These are phyloP conservation scores for Seriola aureovittata DNA, from an alignment of 2,113 vertebrate genomes.

Conservation along the genomic window DNA sequence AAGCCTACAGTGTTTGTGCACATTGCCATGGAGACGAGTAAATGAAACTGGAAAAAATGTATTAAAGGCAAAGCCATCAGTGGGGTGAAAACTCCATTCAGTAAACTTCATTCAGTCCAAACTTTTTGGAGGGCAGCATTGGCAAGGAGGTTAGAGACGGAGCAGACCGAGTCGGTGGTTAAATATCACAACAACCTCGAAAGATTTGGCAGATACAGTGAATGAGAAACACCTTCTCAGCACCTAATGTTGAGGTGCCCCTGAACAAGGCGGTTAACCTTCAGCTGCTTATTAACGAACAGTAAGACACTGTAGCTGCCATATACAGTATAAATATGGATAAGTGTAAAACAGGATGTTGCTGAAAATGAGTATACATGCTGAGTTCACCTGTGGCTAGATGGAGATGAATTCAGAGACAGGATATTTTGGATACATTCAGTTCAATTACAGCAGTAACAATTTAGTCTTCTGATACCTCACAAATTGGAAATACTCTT, in stretches of 20 bases:
- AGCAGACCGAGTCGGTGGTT: not conserved
- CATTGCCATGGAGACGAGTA: not conserved
- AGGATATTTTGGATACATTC: not conserved
- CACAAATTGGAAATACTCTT: no score
- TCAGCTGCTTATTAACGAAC: constrained; percentile 18
- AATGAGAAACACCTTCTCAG: constrained; percentile 6
- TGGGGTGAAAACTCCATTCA: not conserved
- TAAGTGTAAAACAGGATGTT: not conserved
- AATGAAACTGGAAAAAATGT: not conserved
- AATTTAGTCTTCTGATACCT: not conserved
- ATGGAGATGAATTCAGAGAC: not conserved
- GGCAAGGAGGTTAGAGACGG: not conserved
- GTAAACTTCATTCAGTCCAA: not conserved
- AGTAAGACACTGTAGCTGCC: not conserved
- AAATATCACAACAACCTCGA: constrained; percentile 4
- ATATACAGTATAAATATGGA: not conserved
- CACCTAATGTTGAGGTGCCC: not conserved
- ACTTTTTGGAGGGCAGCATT: not conserved
- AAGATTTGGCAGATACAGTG: not conserved
- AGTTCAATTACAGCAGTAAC: not conserved
- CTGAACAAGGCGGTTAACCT: constrained; percentile 28
- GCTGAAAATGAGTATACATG: not conserved
- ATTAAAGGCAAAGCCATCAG: not conserved
- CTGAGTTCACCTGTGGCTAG: not conserved
- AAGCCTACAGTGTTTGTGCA: not conserved